A percentile compares a stretch with the other conserved stretches of the same genome.
Evolutionary conservation across 2,888 invertebrate genomes (phyloP).

Genomic region (Epirrita christyi): DNA sequence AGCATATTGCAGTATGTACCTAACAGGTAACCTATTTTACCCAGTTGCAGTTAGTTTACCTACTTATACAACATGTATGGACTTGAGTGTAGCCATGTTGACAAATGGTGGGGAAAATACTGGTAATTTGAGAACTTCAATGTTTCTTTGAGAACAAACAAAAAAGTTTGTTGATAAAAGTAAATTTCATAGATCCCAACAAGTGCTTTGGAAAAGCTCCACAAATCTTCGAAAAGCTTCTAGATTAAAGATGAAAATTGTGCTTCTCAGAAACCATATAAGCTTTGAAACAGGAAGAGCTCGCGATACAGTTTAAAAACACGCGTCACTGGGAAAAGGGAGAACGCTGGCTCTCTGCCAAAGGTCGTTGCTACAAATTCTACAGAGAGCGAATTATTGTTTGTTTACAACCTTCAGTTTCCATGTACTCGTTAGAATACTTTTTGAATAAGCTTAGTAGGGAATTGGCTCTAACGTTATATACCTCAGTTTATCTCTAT

Average conservation of each 20-base stretch:
- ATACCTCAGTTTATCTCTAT: no score
- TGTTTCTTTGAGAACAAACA: no score
- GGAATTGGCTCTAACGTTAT: no score
- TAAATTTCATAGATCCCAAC: no score
- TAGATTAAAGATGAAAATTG: no score
- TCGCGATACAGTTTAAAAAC: conserved; percentile 11
- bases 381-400: conserved; percentile 9
- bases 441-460: neutral
- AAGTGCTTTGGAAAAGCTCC: no score
- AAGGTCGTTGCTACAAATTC: conserved; percentile 5
- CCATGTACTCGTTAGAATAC: neutral
- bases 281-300: conserved; percentile 17
- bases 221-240: no score
- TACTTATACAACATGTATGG: neutral
- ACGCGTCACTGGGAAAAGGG: conserved; percentile 18
- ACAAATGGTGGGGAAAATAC: neutral
- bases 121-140: neutral
- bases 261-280: no score
- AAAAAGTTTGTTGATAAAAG: no score
- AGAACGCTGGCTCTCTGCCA: conserved; percentile 17
- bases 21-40: neutral
- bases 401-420: conserved; percentile 9
- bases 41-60: neutral
- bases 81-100: neutral
- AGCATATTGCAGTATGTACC: neutral